phyloP scores from a whole-genome alignment of 1,140 invertebrate species.

The Epicauta chinensis region DNA sequence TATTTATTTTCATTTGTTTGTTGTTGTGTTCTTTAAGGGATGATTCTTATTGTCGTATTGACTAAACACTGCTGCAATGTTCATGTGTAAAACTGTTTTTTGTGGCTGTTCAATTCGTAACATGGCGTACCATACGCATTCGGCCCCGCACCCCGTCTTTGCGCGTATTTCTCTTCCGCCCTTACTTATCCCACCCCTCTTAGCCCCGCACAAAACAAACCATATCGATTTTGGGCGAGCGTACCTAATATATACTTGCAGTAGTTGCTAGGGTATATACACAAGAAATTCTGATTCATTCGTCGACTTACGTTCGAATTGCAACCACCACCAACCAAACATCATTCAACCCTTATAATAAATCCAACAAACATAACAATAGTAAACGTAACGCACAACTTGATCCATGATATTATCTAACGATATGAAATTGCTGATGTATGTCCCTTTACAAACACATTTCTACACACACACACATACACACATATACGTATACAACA shows the following conservation, averaged over 20 bases:
- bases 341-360: not conserved
- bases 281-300: constrained; percentile 15
- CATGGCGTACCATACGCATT: constrained; percentile 40
- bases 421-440: constrained; percentile 20
- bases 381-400: too few relatives aligned
- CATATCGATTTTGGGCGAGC: constrained; percentile 40
- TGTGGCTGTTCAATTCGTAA: constrained; percentile 33
- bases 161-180: constrained; percentile 37
- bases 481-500: not conserved
- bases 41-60: constrained; percentile 26
- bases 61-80: constrained; percentile 35
- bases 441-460: constrained; percentile 19
- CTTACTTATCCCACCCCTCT: constrained; percentile 29
- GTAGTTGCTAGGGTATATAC: constrained; percentile 38
- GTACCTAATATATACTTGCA: constrained; percentile 39
- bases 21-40: not conserved
- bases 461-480: not conserved
- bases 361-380: too few relatives aligned
- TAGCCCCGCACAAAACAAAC: constrained; percentile 37
- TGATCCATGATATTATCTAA: not conserved
- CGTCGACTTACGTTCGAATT: constrained; percentile 15
- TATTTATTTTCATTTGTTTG: too few relatives aligned
- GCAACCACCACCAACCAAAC: constrained; percentile 5
- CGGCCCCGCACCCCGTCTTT: constrained; percentile 23
- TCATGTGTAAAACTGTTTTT: constrained; percentile 35